Base-by-base conservation (phyloP, 2,797 vertebrate genomes). In the Ispidina lecontei region DNA sequence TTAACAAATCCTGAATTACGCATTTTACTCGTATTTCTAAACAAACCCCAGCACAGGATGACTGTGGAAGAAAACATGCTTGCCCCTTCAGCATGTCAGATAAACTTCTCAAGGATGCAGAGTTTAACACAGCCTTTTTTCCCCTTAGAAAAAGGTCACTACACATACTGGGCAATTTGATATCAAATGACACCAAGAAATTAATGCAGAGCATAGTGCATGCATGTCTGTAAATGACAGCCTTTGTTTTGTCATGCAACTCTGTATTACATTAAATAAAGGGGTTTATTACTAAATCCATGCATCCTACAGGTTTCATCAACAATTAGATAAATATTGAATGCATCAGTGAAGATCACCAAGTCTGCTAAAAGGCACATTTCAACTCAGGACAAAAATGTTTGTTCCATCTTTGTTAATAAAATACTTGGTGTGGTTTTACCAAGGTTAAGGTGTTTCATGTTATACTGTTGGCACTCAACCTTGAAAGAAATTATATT, bases 11-110 rank as follows among this genome's bases (percentile, higher is more conserved):
- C 47, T 86, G 51, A 22, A 87, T 80, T 90, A 85, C 60, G 80
- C 89, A 39, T 82, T 96, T 80, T 94, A 93, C 72, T 86, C 84
- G 83, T 8, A 35, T 82, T 92, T 59, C 71, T 92, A 95, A 93
- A 29, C 33, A 94, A 96, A 51, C 18, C n/a, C 71, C 79, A 94
- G 6, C 35, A 69, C 29, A 86, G 14, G 8, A 19, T 68, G 20
- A 67, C 54, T 83, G 47, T 0, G 0, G 31, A 77, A 86, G 70
- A 63, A 89, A 68, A 13, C 20, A 35, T 0, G 3, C 23, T 31
- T 85, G 9, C 8, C 54, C 52, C 49, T 91, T 80, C 11, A 2
- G 16, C 59, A 37, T 4, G 12, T 47, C 39, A 73, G 31, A 75
- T 9, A 46, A 87, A 78, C 33, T 29, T 49, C 7, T 76, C 60